phyloP scores from a whole-genome alignment of 2,888 invertebrate species.

The Hofmannophila pseudospretella region DNA sequence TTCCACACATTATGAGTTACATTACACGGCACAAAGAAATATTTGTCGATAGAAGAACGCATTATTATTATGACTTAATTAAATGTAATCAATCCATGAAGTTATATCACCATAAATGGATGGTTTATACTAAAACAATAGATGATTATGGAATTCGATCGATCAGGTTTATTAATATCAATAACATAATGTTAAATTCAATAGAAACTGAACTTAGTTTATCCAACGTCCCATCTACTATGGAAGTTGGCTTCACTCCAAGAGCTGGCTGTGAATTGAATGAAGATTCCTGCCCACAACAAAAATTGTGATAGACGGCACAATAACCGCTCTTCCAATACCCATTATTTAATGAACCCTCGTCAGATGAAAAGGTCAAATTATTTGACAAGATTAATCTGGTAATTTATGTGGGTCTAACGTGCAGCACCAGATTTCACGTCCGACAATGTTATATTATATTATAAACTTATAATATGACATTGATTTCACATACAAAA shows the following conservation, averaged over 20 bases:
- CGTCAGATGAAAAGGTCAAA: constrained; percentile 77
- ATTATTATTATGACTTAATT: constrained; percentile 6
- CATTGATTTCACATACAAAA: constrained; percentile 53
- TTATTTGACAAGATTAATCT: constrained; percentile 78
- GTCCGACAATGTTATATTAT: too few relatives aligned
- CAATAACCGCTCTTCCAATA: constrained; percentile 72
- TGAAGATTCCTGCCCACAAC: constrained; percentile 52
- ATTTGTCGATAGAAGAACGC: constrained; percentile 8
- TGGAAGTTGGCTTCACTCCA: constrained; percentile 8
- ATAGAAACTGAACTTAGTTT: constrained; percentile 13
- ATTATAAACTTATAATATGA: constrained; percentile 48
- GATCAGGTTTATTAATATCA: constrained; percentile 11
- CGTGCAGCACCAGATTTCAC: constrained; percentile 62
- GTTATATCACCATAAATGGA: constrained; percentile 14
- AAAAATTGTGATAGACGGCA: constrained; percentile 72
- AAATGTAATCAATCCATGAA: constrained; percentile 9
- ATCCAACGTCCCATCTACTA: constrained; percentile 20
- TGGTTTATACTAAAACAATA: constrained; percentile 17
- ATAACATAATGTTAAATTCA: constrained; percentile 7
- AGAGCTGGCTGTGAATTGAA: constrained; percentile 28
- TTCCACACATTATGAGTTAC: constrained; percentile 4
- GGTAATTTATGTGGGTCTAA: constrained; percentile 70
- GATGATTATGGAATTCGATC: constrained; percentile 21
- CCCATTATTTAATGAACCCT: constrained; percentile 77
- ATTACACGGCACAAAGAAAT: constrained; percentile 6